Conservation (phyloP, 2,797 vertebrate species). For the Zenarchopterus dispar region DNA sequence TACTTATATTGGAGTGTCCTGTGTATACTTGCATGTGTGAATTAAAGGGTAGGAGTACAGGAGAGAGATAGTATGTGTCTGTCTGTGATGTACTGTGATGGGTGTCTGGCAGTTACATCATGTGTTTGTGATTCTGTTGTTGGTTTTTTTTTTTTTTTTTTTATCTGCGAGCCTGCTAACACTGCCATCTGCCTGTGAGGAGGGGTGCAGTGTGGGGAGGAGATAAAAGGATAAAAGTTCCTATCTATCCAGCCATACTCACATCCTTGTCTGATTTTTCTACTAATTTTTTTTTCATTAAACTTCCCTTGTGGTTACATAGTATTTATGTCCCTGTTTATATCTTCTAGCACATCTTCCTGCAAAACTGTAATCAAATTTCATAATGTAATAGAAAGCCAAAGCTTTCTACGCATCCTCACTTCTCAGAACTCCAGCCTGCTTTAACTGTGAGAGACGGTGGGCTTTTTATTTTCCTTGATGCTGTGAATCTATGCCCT, state of each 20-base stretch:
- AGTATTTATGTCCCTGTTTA: background rate
- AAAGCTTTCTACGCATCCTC: background rate
- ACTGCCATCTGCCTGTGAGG: conserved; percentile 80
- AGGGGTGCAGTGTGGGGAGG: conserved; percentile 50
- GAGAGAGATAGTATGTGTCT: conserved; percentile 37
- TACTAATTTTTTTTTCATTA: background rate
- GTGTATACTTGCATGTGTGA: conserved; percentile 13
- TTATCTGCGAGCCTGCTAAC: conserved; percentile 59
- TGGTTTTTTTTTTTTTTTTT: background rate
- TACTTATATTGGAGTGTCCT: conserved; percentile 13
- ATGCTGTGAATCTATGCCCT: conserved; percentile 65
- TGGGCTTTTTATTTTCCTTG: conserved; percentile 18
- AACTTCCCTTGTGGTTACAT: background rate
- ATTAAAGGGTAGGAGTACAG: conserved; percentile 23
- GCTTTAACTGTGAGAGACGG: conserved; percentile 22
- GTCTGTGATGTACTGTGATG: conserved; percentile 45
- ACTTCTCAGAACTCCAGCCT: conserved; percentile 20
- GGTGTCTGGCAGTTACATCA: conserved; percentile 79
- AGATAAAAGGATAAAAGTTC: conserved; percentile 25
- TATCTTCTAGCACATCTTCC: no score
- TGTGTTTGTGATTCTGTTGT: conserved; percentile 75
- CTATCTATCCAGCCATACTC: background rate
- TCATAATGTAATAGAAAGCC: no score
- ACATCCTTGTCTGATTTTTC: background rate
- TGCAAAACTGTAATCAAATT: no score